Evolutionary conservation across 2,113 vertebrate species (phyloP).

Genomic region (Oenanthe oenanthe): DNA sequence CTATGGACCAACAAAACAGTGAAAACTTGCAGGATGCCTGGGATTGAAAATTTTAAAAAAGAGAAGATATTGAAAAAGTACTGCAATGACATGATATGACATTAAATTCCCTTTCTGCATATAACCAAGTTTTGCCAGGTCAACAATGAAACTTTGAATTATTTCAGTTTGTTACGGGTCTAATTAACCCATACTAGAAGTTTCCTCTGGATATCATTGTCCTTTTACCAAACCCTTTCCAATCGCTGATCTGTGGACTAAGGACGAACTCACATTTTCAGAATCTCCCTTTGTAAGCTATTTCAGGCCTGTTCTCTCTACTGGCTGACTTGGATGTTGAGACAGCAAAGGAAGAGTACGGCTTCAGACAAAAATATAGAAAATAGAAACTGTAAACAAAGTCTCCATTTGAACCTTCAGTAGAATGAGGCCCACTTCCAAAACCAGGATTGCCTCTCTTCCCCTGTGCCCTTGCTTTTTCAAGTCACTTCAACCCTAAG

Average conservation of each 20-base stretch:
- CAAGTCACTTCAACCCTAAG: not conserved
- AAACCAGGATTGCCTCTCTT: not conserved
- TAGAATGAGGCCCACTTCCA: not conserved
- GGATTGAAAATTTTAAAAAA: not conserved
- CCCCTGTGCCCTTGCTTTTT: not conserved
- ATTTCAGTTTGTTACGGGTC: not conserved
- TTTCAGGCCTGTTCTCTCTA: not conserved
- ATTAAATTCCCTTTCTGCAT: not conserved
- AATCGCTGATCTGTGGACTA: rapidly evolving
- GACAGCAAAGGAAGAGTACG: not conserved
- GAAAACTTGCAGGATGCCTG: not conserved
- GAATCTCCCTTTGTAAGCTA: not conserved
- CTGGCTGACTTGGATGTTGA: not conserved
- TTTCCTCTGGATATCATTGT: not conserved
- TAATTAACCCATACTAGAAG: not conserved
- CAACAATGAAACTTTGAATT: not conserved
- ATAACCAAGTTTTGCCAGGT: not conserved
- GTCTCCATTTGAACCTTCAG: not conserved
- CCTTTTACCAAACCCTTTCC: not conserved
- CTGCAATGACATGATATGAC: not conserved
- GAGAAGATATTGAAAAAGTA: not conserved
- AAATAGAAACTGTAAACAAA: not conserved
- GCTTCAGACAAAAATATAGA: not conserved
- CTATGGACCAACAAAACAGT: not conserved
- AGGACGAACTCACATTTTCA: not conserved